Evolutionary conservation across 2,888 invertebrate species (phyloP), one percentile per base, ranked within the genome.

Genomic region (Pollenia labialis): DNA sequence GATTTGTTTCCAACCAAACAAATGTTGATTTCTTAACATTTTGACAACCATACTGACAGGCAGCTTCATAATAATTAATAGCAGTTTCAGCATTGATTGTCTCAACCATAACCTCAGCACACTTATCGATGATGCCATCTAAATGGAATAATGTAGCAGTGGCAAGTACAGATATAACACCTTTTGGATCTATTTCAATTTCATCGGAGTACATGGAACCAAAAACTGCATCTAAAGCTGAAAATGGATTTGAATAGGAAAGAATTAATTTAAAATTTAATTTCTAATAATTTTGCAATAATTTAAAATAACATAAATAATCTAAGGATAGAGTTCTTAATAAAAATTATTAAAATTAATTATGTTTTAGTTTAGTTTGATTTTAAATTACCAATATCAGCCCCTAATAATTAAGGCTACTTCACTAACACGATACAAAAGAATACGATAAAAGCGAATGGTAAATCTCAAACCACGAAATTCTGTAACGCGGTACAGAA

Each of bases 181-280:
- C 95, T 71, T 95, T 94, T 6, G 96, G 95, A 89, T 96, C 95
- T 54, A 97, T 94, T 84, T 94, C 94, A 4, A 97, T 94, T 93
- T 97, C 96, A 91, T 96, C 96, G 88, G 95, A 95, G 91, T 97
- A 97, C 90, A 97, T 94, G 2, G 97, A 96, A 16, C 97, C 97
- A 89, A 97, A 95, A 1, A 96, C 96, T 42, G 95, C 95, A 89
- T 95, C 94, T 81, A 97, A 92, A 42, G 96, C 96, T 96, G 91
- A 52, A 94, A 94, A 40, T 4, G 12, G 52, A 60, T 12, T 16
- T 23, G 6, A 4, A 32, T 32, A 32, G 14, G 0, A 69, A 69
- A 54, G 12, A 42, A 8, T 2, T 1, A 44, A 18, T 64, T 4
- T 64, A 18, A 46, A 52, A 71, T 52, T 16, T 50, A 60, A 50